Percentiles rank a stretch among this genome's conserved stretches.
Conservation (phyloP, 2,888 invertebrate genomes). For the Argyra leucocephala region DNA sequence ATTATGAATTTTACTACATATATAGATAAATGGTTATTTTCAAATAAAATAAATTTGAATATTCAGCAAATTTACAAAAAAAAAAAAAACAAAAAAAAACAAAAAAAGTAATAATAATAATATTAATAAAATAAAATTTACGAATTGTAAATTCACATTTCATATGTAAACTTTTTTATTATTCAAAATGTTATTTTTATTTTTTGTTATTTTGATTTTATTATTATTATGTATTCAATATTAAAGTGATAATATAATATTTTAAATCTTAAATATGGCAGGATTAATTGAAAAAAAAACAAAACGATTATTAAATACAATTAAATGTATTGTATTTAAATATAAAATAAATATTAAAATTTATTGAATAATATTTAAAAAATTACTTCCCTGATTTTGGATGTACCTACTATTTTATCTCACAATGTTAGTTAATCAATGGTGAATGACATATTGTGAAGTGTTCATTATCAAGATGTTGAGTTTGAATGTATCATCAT, state of each 20-base stretch:
- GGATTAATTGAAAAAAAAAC: neutral
- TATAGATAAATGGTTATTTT: too few species aligned
- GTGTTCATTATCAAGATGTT: too few species aligned
- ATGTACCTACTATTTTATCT: too few species aligned
- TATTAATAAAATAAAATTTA: neutral
- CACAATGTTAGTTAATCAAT: too few species aligned
- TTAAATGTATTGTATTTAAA: too few species aligned
- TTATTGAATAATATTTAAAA: too few species aligned
- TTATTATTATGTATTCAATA: neutral
- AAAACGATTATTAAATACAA: neutral
- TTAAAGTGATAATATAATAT: neutral
- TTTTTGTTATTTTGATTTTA: neutral
- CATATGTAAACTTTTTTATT: neutral
- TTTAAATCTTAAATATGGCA: neutral
- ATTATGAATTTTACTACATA: too few species aligned
- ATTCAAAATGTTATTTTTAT: neutral
- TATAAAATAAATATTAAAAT: too few species aligned
- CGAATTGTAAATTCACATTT: neutral
- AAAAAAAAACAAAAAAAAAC: neutral
- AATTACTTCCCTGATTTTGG: too few species aligned
- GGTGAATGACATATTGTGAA: too few species aligned
- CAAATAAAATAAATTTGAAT: neutral
- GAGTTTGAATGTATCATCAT: too few species aligned
- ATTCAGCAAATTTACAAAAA: neutral
- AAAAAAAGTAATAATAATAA: neutral